These are phyloP conservation scores for Hipparchia semele DNA, from an alignment of 2,888 invertebrate species.

Conservation along the genomic window DNA sequence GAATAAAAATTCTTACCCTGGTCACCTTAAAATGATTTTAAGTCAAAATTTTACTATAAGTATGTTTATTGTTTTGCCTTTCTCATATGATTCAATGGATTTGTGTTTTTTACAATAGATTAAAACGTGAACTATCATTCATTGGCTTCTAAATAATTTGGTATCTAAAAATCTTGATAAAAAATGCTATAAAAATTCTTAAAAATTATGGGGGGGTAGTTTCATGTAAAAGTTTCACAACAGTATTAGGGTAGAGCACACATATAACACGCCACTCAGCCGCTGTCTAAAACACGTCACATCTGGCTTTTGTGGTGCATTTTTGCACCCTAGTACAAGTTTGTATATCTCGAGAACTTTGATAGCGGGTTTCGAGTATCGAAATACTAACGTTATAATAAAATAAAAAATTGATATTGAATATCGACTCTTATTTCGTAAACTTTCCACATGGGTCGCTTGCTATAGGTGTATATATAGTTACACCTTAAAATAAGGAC, in stretches of 20 bases:
- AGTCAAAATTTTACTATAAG: neutral
- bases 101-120: slow-evolving; percentile 18
- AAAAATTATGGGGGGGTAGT: neutral
- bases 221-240: slow-evolving; percentile 1
- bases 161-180: neutral
- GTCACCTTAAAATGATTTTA: neutral
- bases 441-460: too few species aligned
- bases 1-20: neutral
- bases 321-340: too few species aligned
- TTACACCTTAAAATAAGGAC: too few species aligned
- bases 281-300: neutral
- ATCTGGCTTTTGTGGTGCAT: neutral
- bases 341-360: too few species aligned
- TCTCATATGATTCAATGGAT: slow-evolving; percentile 55
- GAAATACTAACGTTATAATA: too few species aligned
- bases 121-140: slow-evolving; percentile 43
- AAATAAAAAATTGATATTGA: too few species aligned
- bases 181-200: neutral
- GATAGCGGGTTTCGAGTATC: too few species aligned
- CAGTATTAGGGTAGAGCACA: neutral
- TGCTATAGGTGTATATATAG: too few species aligned
- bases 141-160: slow-evolving; percentile 54
- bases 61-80: slow-evolving; percentile 46
- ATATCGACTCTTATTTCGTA: too few species aligned
- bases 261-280: neutral